Conservation (phyloP, 2,888 invertebrate species). For the Itoplectis maculator region DNA sequence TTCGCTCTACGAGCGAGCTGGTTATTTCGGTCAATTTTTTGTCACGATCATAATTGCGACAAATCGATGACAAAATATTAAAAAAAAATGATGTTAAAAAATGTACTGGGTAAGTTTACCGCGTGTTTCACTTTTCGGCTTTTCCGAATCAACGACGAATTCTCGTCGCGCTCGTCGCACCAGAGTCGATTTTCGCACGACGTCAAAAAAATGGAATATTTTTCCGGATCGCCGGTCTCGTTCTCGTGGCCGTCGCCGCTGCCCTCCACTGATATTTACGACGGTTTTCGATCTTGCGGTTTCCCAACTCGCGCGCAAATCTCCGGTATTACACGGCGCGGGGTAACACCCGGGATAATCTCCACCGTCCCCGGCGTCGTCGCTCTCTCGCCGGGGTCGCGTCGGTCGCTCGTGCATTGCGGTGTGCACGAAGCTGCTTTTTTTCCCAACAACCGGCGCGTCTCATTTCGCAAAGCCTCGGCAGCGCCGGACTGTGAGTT, state of each 20-base stretch:
- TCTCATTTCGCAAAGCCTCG: constrained; percentile 52
- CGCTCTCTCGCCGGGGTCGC: neutral
- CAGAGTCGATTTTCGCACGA: too few species aligned
- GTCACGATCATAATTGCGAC: neutral
- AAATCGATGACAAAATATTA: neutral
- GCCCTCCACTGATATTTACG: constrained; percentile 44
- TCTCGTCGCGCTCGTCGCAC: too few species aligned
- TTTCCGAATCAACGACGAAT: neutral
- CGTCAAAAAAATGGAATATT: too few species aligned
- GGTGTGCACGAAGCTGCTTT: constrained; percentile 36
- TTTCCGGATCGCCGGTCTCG: constrained; percentile 35
- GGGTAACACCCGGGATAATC: constrained; percentile 60
- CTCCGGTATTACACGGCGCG: constrained; percentile 57
- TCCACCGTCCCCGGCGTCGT: constrained; percentile 43
- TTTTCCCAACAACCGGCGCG: constrained; percentile 34
- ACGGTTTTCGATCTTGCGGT: constrained; percentile 68
- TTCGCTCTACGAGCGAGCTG: too few species aligned
- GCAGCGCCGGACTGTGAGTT: neutral
- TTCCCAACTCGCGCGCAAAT: constrained; percentile 66
- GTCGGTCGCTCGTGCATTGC: constrained; percentile 34
- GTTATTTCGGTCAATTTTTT: too few species aligned
- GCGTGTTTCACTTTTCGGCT: too few species aligned
- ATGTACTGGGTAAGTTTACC: too few species aligned
- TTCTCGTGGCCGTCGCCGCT: neutral
- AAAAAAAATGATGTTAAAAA: neutral